A percentile compares a stretch with the other conserved stretches of the same genome.
Conservation (phyloP, 2,797 vertebrate species). For the Neopelma chrysocephalum region DNA sequence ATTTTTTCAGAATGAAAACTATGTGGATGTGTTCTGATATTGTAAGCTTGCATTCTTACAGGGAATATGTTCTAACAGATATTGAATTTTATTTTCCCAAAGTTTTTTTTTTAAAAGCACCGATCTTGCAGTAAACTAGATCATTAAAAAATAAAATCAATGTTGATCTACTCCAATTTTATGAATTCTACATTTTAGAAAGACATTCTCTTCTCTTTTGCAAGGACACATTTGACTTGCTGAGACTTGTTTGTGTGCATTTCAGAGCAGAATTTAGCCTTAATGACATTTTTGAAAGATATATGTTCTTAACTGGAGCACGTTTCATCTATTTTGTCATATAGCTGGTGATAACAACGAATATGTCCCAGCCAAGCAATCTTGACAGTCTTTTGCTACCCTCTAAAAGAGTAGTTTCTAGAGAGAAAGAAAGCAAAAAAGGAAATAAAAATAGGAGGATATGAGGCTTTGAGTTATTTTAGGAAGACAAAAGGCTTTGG, state of each 20-base stretch:
- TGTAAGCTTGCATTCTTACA: not conserved
- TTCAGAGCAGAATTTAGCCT: not conserved
- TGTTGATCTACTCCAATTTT: not conserved
- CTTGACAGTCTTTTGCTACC: not conserved
- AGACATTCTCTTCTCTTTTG: not conserved
- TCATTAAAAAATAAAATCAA: not conserved
- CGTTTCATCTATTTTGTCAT: not conserved
- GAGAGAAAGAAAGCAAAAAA: constrained; percentile 1
- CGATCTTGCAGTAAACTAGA: not conserved
- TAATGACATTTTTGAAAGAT: constrained; percentile 13
- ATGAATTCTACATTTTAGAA: not conserved
- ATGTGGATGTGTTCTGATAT: not conserved
- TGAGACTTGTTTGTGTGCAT: not conserved
- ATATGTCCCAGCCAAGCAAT: not conserved
- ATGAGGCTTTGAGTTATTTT: constrained; percentile 47
- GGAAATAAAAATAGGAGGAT: constrained; percentile 42
- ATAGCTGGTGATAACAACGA: not conserved
- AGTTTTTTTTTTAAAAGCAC: not conserved
- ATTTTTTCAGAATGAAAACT: constrained; percentile 28
- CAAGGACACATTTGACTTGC: not conserved
- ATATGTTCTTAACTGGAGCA: not conserved
- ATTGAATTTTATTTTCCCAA: not conserved
- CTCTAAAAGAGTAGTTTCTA: not conserved
- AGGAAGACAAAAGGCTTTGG: constrained; percentile 36
- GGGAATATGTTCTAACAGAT: not conserved